Evolutionary conservation across 2,888 invertebrate genomes (phyloP), one percentile per base, ranked within the genome.

Genomic region (Tetranychus piercei): DNA sequence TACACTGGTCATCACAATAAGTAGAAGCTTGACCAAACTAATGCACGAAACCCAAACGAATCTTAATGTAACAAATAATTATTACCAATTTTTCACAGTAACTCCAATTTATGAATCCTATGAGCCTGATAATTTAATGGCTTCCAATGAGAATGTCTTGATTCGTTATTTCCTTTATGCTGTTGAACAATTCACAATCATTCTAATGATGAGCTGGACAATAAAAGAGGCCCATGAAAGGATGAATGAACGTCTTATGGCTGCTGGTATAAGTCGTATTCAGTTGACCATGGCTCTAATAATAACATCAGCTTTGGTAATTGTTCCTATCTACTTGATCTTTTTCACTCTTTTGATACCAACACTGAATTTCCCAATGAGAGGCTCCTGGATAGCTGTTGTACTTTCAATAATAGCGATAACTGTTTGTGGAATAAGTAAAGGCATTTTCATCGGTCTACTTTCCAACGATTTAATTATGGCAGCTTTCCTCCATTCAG

Each of bases 161-260:
- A 69, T 69, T 69, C n/a, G 69, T 23, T 69, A 69, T 22, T 69
- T 69, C 23, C 22, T 69, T 20, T 69, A 23, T 8, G 69, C 69
- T 6, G 69, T 69, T 20, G 69, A 69, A 69, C 69, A 69, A 22
- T 69, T 69, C 11, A 23, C 69, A 11, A 69, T 69, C 11, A n/a
- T 69, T 11, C 8, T 69, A 69, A 20, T 69, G 69, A 23, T 69
- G 34, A 69, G 22, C 20, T 69, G 69, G 69, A 69, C 69, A 69
- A 69, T 69, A 11, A n/a, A 69, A 23, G 69, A 69, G 20, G 34
- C 11, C 34, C 18, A 69, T 6, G 69, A 69, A 23, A 20, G 22
- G 34, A 69, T 69, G 69, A 69, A 69, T 69, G 69, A 69, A 34
- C 20, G 69, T 20, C 69, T 69, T 6, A 69, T 69, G 69, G 69